phyloP scores from a whole-genome alignment of 2,113 vertebrate species.

The Pluvialis apricaria region DNA sequence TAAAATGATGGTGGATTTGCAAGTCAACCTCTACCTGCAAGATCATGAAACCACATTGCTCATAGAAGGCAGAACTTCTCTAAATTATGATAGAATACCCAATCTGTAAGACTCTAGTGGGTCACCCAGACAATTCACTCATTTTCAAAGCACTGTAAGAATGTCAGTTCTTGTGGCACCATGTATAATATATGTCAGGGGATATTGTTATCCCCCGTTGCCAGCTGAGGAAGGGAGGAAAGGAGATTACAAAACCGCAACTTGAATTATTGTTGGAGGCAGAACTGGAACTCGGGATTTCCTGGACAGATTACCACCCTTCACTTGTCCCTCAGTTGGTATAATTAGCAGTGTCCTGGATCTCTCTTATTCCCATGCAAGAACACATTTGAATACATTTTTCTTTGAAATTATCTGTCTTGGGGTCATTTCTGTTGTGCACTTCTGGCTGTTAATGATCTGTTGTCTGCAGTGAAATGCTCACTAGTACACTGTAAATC shows the following conservation, averaged over 20 bases:
- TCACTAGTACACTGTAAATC: background rate
- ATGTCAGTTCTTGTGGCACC: background rate
- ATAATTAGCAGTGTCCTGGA: background rate
- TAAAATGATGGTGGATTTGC: background rate
- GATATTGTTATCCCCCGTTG: background rate
- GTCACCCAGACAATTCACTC: background rate
- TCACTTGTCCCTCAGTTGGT: background rate
- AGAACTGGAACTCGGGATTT: background rate
- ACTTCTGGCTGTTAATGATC: background rate
- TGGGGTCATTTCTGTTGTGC: background rate
- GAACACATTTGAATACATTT: background rate
- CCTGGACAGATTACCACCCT: constrained; percentile 16
- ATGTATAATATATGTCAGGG: background rate
- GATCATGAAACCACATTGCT: background rate
- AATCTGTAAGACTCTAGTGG: background rate
- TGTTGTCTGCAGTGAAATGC: background rate
- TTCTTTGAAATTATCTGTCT: background rate
- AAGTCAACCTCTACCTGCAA: background rate
- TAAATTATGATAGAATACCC: background rate
- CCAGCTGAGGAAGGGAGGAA: constrained; percentile 6
- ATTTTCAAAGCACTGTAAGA: background rate
- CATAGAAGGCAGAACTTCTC: background rate
- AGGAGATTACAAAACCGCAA: constrained; percentile 1
- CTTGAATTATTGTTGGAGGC: constrained; percentile 37
- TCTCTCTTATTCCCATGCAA: background rate